Conservation (phyloP, 2,888 invertebrate species). For the Bombylius discolor region DNA sequence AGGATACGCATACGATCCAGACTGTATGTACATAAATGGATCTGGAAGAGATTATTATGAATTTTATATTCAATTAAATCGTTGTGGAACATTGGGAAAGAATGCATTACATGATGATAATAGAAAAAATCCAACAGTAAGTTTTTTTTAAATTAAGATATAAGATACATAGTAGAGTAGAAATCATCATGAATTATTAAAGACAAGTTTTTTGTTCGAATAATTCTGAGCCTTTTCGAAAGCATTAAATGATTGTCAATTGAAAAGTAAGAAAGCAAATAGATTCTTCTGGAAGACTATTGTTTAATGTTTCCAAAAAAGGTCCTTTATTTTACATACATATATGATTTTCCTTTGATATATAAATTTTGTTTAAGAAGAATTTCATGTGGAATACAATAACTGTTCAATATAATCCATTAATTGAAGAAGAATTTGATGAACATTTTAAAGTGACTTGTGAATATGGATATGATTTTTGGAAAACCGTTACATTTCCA, state of each 20-base stretch:
- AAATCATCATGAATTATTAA: too few relatives aligned
- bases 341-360: too few relatives aligned
- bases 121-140: constrained; percentile 74
- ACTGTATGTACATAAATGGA: constrained; percentile 90
- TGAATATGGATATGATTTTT: constrained; percentile 92
- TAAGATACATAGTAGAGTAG: too few relatives aligned
- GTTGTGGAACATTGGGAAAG: constrained; percentile 82
- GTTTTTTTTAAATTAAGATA: constrained; percentile 20
- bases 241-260: too few relatives aligned
- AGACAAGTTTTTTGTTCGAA: too few relatives aligned
- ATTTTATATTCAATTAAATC: constrained; percentile 83
- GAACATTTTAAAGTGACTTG: constrained; percentile 93
- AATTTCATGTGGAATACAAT: constrained; percentile 96
- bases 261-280: too few relatives aligned
- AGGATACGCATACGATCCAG: constrained; percentile 88
- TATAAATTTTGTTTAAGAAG: constrained; percentile 45
- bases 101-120: constrained; percentile 75
- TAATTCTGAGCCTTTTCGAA: too few relatives aligned
- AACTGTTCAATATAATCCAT: constrained; percentile 83
- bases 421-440: constrained; percentile 88
- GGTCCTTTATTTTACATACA: too few relatives aligned
- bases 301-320: too few relatives aligned
- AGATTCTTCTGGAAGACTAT: too few relatives aligned
- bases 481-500: constrained; percentile 92
- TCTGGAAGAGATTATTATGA: constrained; percentile 85